phyloP scores from a whole-genome alignment of 2,888 invertebrate genomes.

The Chaitophorus viminalis region DNA sequence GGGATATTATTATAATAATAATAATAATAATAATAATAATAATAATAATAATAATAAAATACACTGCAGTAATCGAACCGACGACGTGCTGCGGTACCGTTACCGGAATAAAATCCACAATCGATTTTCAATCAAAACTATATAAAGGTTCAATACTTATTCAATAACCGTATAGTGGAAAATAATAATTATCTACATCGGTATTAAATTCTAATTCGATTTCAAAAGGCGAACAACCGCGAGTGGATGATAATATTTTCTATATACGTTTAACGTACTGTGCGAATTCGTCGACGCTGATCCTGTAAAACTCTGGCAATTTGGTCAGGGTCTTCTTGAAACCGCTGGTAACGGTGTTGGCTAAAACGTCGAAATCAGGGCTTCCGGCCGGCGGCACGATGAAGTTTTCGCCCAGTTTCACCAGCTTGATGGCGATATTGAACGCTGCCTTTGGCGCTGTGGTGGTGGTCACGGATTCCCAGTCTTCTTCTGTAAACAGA shows the following conservation, averaged over 20 bases:
- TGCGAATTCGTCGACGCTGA: conserved; percentile 77
- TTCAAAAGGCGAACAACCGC: too few species aligned
- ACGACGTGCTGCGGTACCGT: too few species aligned
- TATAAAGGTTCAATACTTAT: too few species aligned
- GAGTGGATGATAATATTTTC: neutral
- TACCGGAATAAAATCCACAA: too few species aligned
- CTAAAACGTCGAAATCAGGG: conserved; percentile 78
- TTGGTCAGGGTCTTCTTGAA: conserved; percentile 73
- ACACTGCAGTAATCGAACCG: too few species aligned
- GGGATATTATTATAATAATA: too few species aligned
- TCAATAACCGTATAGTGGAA: too few species aligned
- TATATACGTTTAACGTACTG: conserved; percentile 67
- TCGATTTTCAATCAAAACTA: too few species aligned
- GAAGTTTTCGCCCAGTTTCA: conserved; percentile 82
- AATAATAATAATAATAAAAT: too few species aligned
- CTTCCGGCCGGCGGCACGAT: conserved; percentile 78
- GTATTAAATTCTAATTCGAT: too few species aligned
- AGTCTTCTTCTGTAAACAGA: conserved; percentile 43
- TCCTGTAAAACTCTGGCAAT: conserved; percentile 78
- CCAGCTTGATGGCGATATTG: conserved; percentile 78
- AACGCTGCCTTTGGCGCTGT: conserved; percentile 75
- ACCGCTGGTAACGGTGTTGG: conserved; percentile 74
- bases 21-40: too few species aligned
- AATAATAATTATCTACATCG: too few species aligned
- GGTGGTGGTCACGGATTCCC: conserved; percentile 36